A percentile compares a stretch with the other conserved stretches of the same genome.
phyloP scores from a whole-genome alignment of 2,888 invertebrate genomes.

The Furcula furcula region DNA sequence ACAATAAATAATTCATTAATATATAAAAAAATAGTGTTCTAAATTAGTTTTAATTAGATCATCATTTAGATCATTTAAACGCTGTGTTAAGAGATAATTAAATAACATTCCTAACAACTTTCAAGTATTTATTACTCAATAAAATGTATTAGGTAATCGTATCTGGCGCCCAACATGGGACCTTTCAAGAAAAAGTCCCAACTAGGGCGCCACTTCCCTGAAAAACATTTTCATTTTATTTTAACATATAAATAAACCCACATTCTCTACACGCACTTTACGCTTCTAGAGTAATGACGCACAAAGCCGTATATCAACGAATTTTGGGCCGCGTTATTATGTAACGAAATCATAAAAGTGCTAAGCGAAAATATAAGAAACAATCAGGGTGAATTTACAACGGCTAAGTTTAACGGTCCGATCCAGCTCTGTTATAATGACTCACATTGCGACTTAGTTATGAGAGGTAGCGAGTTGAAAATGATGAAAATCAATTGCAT shows the following conservation, averaged over 20 bases:
- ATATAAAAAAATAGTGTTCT: too few species aligned
- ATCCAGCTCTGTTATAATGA: slow-evolving; percentile 63
- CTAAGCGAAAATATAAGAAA: slow-evolving; percentile 37
- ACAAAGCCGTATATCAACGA: neutral
- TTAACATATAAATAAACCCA: neutral
- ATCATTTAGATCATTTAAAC: too few species aligned
- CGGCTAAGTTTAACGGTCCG: slow-evolving; percentile 62
- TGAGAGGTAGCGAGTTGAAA: slow-evolving; percentile 14
- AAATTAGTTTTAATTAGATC: too few species aligned
- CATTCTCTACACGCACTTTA: neutral
- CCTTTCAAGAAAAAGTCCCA: neutral
- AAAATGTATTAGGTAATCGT: too few species aligned
- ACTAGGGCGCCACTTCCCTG: neutral
- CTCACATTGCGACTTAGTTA: slow-evolving; percentile 27
- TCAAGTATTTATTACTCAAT: too few species aligned
- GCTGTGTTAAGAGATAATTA: too few species aligned
- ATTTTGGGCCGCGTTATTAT: slow-evolving; percentile 11
- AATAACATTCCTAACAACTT: too few species aligned
- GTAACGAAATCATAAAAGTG: slow-evolving; percentile 22
- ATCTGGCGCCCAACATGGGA: too few species aligned
- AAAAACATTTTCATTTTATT: neutral
- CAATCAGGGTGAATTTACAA: slow-evolving; percentile 61
- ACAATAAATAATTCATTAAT: too few species aligned
- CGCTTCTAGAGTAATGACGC: neutral
- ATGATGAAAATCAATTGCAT: too few species aligned